Evolutionary conservation across 2,888 invertebrate species (phyloP).

Genomic region (Homarus gammarus): DNA sequence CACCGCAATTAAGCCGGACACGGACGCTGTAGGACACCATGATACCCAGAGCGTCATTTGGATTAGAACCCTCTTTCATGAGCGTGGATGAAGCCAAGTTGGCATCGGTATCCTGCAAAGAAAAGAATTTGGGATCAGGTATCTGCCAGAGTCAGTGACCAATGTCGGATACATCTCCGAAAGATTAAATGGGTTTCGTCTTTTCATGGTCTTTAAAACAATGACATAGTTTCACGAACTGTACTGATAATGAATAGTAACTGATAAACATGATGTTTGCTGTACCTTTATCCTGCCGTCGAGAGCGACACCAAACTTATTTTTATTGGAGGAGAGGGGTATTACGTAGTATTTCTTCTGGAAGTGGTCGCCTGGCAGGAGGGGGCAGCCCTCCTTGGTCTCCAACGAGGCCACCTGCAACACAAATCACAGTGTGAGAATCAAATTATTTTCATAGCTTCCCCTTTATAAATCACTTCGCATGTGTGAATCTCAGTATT

Average conservation of each 20-base stretch:
- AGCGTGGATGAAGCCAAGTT: conserved; percentile 94
- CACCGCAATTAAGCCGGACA: conserved; percentile 93
- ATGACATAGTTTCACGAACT: too few species aligned
- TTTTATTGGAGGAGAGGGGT: conserved; percentile 92
- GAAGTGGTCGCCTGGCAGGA: conserved; percentile 93
- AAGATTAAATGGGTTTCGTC: too few species aligned
- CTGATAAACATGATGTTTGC: neutral
- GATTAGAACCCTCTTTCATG: conserved; percentile 88
- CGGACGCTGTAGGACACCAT: conserved; percentile 93
- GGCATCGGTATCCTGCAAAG: conserved; percentile 90
- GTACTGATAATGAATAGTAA: too few species aligned
- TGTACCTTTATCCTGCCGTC: conserved; percentile 89
- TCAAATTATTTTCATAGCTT: too few species aligned
- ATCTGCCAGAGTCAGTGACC: too few species aligned
- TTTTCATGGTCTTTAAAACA: too few species aligned
- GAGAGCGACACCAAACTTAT: conserved; percentile 91
- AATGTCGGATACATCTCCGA: too few species aligned
- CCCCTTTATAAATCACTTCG: too few species aligned
- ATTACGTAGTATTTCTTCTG: conserved; percentile 92
- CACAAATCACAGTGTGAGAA: too few species aligned
- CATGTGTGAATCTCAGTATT: too few species aligned
- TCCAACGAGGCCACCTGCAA: conserved; percentile 90
- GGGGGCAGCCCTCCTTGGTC: conserved; percentile 93
- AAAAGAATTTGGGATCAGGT: too few species aligned
- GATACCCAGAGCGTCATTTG: conserved; percentile 91